A percentile compares a stretch with the other conserved stretches of the same genome.
These are phyloP conservation scores for Hemitrygon akajei DNA, from an alignment of 2,797 vertebrate species.

Conservation along the genomic window DNA sequence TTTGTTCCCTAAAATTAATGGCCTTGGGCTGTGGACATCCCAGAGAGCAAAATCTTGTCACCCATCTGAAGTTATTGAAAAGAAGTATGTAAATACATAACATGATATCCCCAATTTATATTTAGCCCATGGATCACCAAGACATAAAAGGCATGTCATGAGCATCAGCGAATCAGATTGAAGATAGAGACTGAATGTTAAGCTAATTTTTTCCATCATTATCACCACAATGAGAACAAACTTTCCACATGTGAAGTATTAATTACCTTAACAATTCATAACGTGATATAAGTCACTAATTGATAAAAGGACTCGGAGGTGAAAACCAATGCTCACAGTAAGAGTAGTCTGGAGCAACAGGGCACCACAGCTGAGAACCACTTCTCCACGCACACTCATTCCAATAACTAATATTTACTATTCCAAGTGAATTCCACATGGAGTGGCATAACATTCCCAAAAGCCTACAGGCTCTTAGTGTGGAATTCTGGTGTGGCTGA, in stretches of 20 bases:
- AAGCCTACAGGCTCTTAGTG: no score
- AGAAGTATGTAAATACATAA: background rate
- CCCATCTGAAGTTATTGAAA: background rate
- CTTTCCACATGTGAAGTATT: background rate
- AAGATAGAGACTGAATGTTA: background rate
- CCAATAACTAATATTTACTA: no score
- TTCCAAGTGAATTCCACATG: no score
- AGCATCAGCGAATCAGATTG: background rate
- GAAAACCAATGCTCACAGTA: no score
- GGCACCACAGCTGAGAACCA: no score
- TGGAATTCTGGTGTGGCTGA: no score
- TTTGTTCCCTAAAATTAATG: background rate
- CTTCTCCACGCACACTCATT: no score
- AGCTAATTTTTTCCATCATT: background rate
- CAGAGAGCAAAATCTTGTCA: background rate
- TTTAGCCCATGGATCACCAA: background rate
- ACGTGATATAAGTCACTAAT: background rate
- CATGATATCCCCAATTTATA: background rate
- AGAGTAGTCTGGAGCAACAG: no score
- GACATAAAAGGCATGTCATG: background rate
- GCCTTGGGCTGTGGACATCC: background rate
- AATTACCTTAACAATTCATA: background rate
- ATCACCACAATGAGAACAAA: background rate
- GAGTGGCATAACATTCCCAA: no score
- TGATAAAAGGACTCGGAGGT: background rate